A percentile compares a stretch with the other conserved stretches of the same genome.
Evolutionary conservation across 2,888 invertebrate genomes (phyloP).

Genomic region (Thera obeliscata): DNA sequence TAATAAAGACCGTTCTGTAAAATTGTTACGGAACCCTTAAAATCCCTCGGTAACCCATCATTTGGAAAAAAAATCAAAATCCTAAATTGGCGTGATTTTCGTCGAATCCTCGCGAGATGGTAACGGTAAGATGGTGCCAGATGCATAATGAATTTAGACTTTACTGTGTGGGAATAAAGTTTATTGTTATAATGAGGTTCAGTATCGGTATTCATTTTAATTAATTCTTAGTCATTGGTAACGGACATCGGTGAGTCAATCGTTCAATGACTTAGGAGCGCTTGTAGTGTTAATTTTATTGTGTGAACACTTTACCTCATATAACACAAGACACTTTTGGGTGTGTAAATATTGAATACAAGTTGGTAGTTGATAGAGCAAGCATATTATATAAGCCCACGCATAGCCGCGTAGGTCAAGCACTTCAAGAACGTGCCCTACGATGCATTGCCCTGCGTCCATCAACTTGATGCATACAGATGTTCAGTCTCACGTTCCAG

Average conservation of each 20-base stretch:
- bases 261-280: constrained; percentile 45
- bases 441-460: no score
- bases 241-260: constrained; percentile 73
- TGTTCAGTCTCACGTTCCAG: no score
- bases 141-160: constrained; percentile 43
- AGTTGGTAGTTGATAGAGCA: no score
- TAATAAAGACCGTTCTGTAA: neutral
- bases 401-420: no score
- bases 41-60: constrained; percentile 21
- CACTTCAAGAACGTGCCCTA: no score
- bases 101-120: constrained; percentile 56
- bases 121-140: constrained; percentile 62
- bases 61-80: constrained; percentile 57
- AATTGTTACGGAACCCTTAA: constrained; percentile 13
- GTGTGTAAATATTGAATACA: neutral
- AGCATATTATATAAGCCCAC: no score
- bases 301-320: constrained; percentile 22
- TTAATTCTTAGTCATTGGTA: constrained; percentile 80
- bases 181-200: constrained; percentile 46
- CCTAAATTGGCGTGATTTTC: constrained; percentile 73
- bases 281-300: constrained; percentile 19
- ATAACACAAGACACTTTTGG: constrained; percentile 8
- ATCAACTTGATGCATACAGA: no score
- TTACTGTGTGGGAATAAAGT: constrained; percentile 51
- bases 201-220: constrained; percentile 71